Base-by-base conservation (phyloP, 2,888 invertebrate species). In the Trimorus sp. region DNA sequence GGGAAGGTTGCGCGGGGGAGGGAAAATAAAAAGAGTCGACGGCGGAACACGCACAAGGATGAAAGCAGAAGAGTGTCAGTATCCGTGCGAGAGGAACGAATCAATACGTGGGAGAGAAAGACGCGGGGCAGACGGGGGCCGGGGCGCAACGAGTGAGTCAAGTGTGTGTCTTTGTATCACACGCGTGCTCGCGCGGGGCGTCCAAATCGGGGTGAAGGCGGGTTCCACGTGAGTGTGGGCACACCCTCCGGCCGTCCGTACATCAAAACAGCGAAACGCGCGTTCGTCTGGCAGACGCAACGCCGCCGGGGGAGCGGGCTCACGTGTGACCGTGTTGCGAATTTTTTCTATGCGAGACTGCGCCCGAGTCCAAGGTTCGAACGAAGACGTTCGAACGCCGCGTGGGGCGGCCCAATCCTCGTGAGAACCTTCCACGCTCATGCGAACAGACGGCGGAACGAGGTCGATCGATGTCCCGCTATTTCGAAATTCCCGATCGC, bases 81-180 rank as follows among this genome's bases (percentile, higher is more conserved):
- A 84, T 85, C 86, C 84, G 87, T 88, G 87, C 89, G 88, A 88
- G 88, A 87, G 86, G 89, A 89, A 90, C 90, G 89, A 90, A 91
- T 90, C 90, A 90, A 90, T 90, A 90, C 90, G 89, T 86, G 88
- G 88, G 87, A 74, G 74, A 82, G 53, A 73, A 69, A 53, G 77
- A 84, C 77, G 65, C 79, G 68, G 54, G 12, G 9, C 5, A 16
- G 71, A 49, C 51, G 58, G 54, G 53, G 74, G 60, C 76, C 53
- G 69, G 12, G 15, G 60, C 51, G 49, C 48, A 63, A 51, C 5
- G 69, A 37, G 86, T 84, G 58, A 71, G 80, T 76, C 75, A 87
- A 89, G 89, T 89, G 89, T 89, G 87, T 89, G 88, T 87, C 87
- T 86, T 87, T 85, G 87, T 87, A 84, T 84, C 88, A 87, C 88